Conservation (phyloP, 2,888 invertebrate genomes). For the Eupithecia vulgata region DNA sequence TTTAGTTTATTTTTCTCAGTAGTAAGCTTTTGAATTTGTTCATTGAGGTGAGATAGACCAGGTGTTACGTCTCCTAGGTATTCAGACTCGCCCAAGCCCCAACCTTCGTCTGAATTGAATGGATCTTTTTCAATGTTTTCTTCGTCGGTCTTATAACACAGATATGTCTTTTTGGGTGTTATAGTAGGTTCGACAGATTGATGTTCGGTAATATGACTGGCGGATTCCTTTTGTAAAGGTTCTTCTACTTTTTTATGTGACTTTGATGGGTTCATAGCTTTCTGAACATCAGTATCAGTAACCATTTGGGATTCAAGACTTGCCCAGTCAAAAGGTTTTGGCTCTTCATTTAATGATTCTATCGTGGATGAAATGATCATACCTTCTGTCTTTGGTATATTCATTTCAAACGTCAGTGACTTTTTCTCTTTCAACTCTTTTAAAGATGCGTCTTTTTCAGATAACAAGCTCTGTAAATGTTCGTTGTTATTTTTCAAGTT, state of each 20-base stretch:
- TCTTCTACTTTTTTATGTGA: conserved; percentile 51
- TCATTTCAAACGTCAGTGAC: conserved; percentile 76
- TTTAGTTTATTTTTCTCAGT: conserved; percentile 83
- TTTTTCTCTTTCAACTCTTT: conserved; percentile 70
- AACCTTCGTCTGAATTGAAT: conserved; percentile 77
- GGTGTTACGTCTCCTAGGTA: conserved; percentile 63
- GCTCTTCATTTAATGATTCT: conserved; percentile 65
- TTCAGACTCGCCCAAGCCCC: conserved; percentile 71
- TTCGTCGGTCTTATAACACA: conserved; percentile 73
- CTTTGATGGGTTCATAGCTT: conserved; percentile 18
- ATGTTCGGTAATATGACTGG: conserved; percentile 39
- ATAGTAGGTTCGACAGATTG: conserved; percentile 69
- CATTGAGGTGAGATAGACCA: conserved; percentile 83
- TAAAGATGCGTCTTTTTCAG: conserved; percentile 68
- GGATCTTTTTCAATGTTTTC: conserved; percentile 59
- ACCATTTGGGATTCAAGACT: conserved; percentile 76
- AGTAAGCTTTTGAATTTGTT: conserved; percentile 84
- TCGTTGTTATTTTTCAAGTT: conserved; percentile 58
- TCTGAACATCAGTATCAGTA: conserved; percentile 50
- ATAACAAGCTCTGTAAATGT: conserved; percentile 55
- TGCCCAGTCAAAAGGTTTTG: conserved; percentile 58
- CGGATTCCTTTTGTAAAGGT: conserved; percentile 50
- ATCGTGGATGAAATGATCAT: conserved; percentile 78
- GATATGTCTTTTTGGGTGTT: conserved; percentile 81
- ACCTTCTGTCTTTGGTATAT: conserved; percentile 80